phyloP scores from a whole-genome alignment of 2,113 vertebrate genomes.

The Pogonocichla stellata region DNA sequence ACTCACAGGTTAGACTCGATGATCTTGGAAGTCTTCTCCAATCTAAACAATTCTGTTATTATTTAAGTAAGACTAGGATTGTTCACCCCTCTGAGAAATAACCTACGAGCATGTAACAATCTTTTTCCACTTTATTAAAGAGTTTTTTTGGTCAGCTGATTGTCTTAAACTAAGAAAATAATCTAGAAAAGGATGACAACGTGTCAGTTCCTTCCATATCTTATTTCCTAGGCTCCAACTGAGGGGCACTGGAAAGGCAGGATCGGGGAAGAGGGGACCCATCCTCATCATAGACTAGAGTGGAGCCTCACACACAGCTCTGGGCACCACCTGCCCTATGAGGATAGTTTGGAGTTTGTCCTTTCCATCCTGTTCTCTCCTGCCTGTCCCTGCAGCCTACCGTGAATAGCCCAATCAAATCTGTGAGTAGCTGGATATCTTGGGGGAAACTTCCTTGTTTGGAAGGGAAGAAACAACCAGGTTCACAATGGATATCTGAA shows the following conservation, averaged over 20 bases:
- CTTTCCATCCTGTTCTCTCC: not conserved
- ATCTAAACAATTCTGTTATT: not conserved
- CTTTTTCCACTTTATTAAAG: not conserved
- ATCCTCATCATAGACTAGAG: accelerated
- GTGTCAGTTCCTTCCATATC: not conserved
- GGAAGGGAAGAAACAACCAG: not conserved
- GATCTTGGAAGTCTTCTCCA: not conserved
- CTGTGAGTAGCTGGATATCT: not conserved
- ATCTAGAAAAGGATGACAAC: not conserved
- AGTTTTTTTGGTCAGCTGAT: not conserved
- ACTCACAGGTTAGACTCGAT: accelerated
- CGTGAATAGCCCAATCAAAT: not conserved
- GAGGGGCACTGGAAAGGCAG: accelerated
- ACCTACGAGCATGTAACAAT: not conserved
- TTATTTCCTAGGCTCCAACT: not conserved
- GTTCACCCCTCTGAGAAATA: not conserved
- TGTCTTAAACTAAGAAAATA: not conserved
- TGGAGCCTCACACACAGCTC: not conserved
- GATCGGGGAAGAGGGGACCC: accelerated
- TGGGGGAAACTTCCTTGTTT: not conserved
- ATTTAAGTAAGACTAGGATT: not conserved
- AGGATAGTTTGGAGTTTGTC: not conserved
- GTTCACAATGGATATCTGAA: not conserved
- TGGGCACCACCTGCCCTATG: not conserved
- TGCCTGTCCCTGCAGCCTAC: not conserved